Conservation (phyloP, 2,113 vertebrate species). For the Arizona elegans region DNA sequence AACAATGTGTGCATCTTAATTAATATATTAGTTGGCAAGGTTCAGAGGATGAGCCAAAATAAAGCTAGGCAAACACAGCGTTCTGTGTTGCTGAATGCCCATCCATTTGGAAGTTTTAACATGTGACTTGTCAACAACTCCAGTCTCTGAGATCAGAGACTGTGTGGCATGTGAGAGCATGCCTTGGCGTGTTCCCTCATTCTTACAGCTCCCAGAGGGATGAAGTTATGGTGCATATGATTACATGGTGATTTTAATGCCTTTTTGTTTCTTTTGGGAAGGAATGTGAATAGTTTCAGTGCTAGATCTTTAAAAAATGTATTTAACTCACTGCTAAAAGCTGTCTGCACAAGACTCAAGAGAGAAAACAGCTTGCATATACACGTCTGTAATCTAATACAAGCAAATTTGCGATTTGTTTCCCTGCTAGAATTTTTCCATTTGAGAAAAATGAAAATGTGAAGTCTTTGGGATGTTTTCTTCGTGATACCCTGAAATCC, state of each 20-base stretch:
- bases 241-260: neutral
- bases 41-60: neutral
- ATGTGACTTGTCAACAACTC: neutral
- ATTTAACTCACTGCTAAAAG: neutral
- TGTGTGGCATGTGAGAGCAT: neutral
- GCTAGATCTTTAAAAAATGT: neutral
- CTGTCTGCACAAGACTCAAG: neutral
- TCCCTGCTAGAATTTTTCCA: neutral
- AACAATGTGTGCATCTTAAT: neutral
- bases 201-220: neutral
- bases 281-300: neutral
- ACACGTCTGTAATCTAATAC: neutral
- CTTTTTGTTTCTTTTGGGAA: neutral
- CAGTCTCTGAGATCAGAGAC: neutral
- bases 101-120: neutral
- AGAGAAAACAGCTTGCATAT: neutral
- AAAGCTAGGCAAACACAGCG: neutral
- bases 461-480: neutral
- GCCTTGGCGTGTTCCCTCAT: neutral
- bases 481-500: neutral
- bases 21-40: neutral
- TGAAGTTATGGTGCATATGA: neutral
- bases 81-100: neutral
- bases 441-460: neutral
- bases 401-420: neutral